Evolutionary conservation across 2,888 invertebrate genomes (phyloP).

Genomic region (Brachypalpus laphriformis): DNA sequence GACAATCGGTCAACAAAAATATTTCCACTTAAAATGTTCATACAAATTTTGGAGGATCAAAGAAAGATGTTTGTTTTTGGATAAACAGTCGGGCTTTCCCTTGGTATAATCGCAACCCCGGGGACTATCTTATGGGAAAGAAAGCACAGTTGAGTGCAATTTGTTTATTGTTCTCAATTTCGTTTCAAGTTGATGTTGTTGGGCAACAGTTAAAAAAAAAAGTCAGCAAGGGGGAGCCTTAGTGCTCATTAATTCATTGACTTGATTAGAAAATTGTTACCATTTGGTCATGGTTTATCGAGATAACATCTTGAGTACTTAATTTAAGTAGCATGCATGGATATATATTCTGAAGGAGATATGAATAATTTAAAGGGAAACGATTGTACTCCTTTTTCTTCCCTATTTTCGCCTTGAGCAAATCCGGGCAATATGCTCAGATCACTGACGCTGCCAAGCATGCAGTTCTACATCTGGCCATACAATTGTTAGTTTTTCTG

Average conservation of each 20-base stretch:
- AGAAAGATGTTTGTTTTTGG: conserved; percentile 12
- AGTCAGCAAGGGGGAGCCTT: neutral
- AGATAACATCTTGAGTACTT: too few species aligned
- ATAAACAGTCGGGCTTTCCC: neutral
- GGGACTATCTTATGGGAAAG: neutral
- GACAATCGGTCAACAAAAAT: conserved; percentile 60
- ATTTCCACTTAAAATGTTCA: conserved; percentile 53
- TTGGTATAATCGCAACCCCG: too few species aligned
- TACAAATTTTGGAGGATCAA: conserved; percentile 16
- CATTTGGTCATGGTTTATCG: too few species aligned
- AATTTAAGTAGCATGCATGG: too few species aligned
- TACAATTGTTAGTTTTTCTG: too few species aligned
- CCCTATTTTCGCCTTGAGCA: too few species aligned
- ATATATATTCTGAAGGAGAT: too few species aligned
- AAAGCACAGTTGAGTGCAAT: neutral
- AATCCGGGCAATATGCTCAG: too few species aligned
- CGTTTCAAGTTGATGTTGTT: neutral
- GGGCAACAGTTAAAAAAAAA: neutral
- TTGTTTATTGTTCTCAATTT: neutral
- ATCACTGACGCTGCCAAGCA: too few species aligned
- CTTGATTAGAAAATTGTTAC: neutral
- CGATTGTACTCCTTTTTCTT: too few species aligned
- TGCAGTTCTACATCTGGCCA: too few species aligned
- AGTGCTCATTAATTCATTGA: neutral
- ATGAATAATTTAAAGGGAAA: too few species aligned